Evolutionary conservation across 2,113 vertebrate species (phyloP), one percentile per base, ranked within the genome.

Genomic region (Ictidomys tridecemlineatus): DNA sequence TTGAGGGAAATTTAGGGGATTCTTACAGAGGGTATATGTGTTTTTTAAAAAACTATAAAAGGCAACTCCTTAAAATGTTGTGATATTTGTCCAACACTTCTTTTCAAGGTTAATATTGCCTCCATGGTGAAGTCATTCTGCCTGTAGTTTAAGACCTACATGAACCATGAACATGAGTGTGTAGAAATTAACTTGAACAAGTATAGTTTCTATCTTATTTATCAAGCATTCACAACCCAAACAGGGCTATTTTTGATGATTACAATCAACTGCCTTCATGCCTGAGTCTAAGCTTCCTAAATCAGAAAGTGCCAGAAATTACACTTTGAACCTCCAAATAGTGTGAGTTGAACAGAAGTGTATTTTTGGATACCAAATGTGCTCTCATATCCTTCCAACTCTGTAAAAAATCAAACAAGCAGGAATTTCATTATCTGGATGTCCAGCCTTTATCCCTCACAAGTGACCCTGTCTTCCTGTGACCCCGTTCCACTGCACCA

Each of bases 261-360:
- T 96, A 98, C 97, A 98, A 96, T 98, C 96, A 95, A 96, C 45
- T 67, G 95, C 97, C 97, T 98, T 98, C 93, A 98, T 97, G 78
- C 88, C 80, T 2, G 53, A 93, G 24, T 91, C 96, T 85, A 89
- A 98, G 96, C 97, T 96, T 98, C 94, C 97, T 95, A 97, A n/a
- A 76, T 85, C 94, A 96, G 92, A 98, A 97, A 96, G 97, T 82
- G 87, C 58, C 92, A 97, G 95, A 94, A 37, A 88, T 85, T 95
- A 92, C n/a, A 97, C 95, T 89, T 98, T 94, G 96, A 83, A 85
- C 87, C 77, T 97, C 74, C 78, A 97, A 85, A 89, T 70, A 95
- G 34, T 92, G 85, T 78, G 63, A 97, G 48, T 97, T 95, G 88
- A 97, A 96, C 10, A 39, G 24, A 97, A 98, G 95, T 97, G 97